Base-by-base conservation (phyloP, 2,113 vertebrate genomes). In the Lichenostomus cassidix region DNA sequence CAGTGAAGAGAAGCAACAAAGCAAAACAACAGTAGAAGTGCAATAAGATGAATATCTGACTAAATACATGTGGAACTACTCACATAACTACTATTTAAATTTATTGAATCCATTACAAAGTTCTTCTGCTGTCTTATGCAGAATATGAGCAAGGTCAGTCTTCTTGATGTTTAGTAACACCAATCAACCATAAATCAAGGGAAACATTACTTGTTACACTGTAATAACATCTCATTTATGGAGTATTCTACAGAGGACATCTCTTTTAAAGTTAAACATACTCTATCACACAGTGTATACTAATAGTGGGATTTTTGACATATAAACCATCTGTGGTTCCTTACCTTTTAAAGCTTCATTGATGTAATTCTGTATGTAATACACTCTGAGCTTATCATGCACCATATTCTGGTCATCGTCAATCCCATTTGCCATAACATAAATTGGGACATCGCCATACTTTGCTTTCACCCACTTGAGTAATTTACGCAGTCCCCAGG, bases 331-430 rank as follows among this genome's bases (percentile, higher is more conserved):
- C 5, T 7, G 23, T 12, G n/a, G 14, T 31, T 56, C 29, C 97
- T 98, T 97, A 99, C 99, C 99, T 99, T 99, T 99, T 44, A 99
- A 98, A 37, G 98, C 99, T 95, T 99, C 99, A 2, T 99, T 99
- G 83, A 99, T 97, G 77, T 99, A 99, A 94, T 98, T 99, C 95
- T 99, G 98, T 77, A 99, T 94, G 94, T 99, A 99, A 95, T 99
- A 99, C 46, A 98, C 95, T 74, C 99, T 98, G 58, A 99, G 93
- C 44, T 97, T 98, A 95, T 99, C 99, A 5, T 99, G 98, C 83
- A 98, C 97, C 39, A 89, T 96, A 9, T 97, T 98, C 0, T 96
- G 98, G 75, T 98, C 98, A 52, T 99, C 99, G 0, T 99, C 98
- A 27, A 99, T 97, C 19, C 99, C 99, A 11, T 98, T 99, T 75